These are phyloP conservation scores for Ericerus pela DNA, from an alignment of 1,140 invertebrate genomes.

Conservation along the genomic window DNA sequence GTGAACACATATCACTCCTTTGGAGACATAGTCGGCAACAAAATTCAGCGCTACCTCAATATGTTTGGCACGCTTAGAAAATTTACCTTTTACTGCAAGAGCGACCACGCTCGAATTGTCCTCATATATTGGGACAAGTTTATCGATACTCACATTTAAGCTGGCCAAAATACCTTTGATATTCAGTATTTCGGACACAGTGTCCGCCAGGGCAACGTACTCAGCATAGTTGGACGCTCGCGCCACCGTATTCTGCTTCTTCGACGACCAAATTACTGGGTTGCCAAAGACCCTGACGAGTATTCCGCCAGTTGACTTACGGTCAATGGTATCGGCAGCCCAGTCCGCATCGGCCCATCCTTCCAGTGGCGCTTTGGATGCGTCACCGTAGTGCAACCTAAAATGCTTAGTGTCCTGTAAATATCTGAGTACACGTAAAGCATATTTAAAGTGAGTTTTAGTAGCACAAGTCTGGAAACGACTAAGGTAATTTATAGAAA, in stretches of 20 bases:
- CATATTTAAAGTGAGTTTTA: slow-evolving; percentile 26
- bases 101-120: too few species aligned
- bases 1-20: too few species aligned
- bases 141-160: too few species aligned
- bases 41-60: too few species aligned
- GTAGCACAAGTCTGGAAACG: slow-evolving; percentile 27
- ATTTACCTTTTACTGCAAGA: too few species aligned
- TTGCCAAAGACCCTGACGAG: too few species aligned
- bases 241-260: slow-evolving; percentile 2
- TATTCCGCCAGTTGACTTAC: too few species aligned
- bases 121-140: too few species aligned
- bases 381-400: background rate
- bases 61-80: too few species aligned
- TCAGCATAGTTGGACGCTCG: slow-evolving; percentile 2
- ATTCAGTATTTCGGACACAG: too few species aligned
- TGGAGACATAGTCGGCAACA: too few species aligned
- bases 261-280: slow-evolving; percentile 12
- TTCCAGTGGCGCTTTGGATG: background rate
- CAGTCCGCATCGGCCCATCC: background rate
- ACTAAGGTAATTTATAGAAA: slow-evolving; percentile 24
- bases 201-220: slow-evolving; percentile 7
- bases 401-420: slow-evolving; percentile 25
- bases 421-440: slow-evolving; percentile 29
- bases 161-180: too few species aligned
- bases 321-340: background rate